These are phyloP conservation scores for Monochamus saltuarius DNA, from an alignment of 1,140 invertebrate genomes.

Conservation along the genomic window DNA sequence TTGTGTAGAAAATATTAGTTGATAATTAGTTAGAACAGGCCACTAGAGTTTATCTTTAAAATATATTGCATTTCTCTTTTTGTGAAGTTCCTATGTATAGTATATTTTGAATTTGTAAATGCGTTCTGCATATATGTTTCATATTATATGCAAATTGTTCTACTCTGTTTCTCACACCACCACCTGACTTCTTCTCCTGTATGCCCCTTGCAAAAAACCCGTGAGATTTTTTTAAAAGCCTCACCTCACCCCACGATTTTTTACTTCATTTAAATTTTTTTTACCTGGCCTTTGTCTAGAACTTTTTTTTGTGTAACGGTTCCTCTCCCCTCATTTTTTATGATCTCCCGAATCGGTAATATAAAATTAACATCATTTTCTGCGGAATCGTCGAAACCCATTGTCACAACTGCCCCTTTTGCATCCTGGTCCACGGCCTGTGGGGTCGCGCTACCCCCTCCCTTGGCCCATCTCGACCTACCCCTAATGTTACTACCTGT, in stretches of 20 bases:
- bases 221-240: constrained; percentile 14
- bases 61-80: too few relatives aligned
- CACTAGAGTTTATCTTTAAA: too few relatives aligned
- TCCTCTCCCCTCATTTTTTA: constrained; percentile 13
- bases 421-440: neutral
- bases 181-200: neutral
- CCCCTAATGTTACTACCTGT: constrained; percentile 13
- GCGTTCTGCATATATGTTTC: too few relatives aligned
- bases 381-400: constrained; percentile 4
- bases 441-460: constrained; percentile 12
- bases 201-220: neutral
- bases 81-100: too few relatives aligned
- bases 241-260: constrained; percentile 4
- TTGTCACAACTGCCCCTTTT: neutral
- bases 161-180: neutral
- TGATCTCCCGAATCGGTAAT: neutral
- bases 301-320: constrained; percentile 11
- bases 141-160: too few relatives aligned
- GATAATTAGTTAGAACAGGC: too few relatives aligned
- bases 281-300: constrained; percentile 6
- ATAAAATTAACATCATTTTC: constrained; percentile 13
- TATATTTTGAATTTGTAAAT: too few relatives aligned
- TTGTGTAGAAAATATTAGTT: too few relatives aligned
- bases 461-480: neutral
- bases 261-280: neutral